Evolutionary conservation across 2,113 vertebrate genomes (phyloP).

Genomic region (Thunnus thynnus): DNA sequence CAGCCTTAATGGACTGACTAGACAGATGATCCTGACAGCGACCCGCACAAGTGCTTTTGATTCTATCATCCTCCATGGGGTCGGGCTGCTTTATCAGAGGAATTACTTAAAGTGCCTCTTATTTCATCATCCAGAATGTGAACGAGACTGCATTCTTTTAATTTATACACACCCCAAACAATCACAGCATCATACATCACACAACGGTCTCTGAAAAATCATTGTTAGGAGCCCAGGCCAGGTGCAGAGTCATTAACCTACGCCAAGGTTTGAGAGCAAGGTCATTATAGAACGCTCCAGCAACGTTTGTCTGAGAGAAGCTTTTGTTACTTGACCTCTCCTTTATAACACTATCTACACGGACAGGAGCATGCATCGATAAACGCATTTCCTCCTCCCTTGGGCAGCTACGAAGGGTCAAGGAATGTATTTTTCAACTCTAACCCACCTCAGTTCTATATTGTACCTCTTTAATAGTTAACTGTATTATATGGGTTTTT

Average conservation of each 20-base stretch:
- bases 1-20: constrained; percentile 83
- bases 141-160: constrained; percentile 91
- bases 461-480: constrained; percentile 23
- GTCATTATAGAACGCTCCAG: constrained; percentile 87
- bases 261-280: constrained; percentile 84
- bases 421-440: constrained; percentile 47
- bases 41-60: constrained; percentile 90
- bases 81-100: constrained; percentile 92
- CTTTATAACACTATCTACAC: constrained; percentile 71
- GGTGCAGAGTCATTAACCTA: constrained; percentile 92
- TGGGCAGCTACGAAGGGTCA: constrained; percentile 32
- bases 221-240: constrained; percentile 86
- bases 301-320: constrained; percentile 74
- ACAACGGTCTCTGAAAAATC: constrained; percentile 87
- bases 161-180: constrained; percentile 91
- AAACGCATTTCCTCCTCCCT: constrained; percentile 70
- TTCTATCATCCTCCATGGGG: constrained; percentile 90
- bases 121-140: constrained; percentile 95
- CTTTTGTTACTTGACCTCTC: constrained; percentile 77
- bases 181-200: constrained; percentile 92
- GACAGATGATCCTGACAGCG: constrained; percentile 91
- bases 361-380: constrained; percentile 76
- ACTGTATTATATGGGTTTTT: neutral
- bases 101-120: constrained; percentile 98
- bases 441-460: constrained; percentile 20